Evolutionary conservation across 30 jellyfish, hydroid and myxozoan species (phyloP), one percentile per base, ranked within the genome.

Genomic region (Cassiopea andromeda): DNA sequence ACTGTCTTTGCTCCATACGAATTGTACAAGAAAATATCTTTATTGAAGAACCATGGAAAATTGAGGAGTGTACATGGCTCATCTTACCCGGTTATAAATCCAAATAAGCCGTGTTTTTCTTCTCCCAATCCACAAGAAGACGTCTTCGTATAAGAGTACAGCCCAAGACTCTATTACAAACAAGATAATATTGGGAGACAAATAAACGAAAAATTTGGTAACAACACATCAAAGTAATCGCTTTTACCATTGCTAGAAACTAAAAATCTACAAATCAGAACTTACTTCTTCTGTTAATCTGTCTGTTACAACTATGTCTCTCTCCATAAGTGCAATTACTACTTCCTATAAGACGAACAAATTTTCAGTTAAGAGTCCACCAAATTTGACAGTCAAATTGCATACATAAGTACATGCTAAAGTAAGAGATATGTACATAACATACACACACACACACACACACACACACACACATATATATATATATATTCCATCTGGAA

Each of bases 71-170:
- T 10, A 3, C 64, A 6, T 54, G 64, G 0, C 7, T 7, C 75
- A 2, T 80, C 97, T 68, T 47, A 89, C 98, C 98, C 98, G 59
- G 97, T 89, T 10, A 94, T 94, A 81, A 94, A 94, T 6, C 97
- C 98, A 78, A 94, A 90, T 44, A 49, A 57, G 19, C 82, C 83
- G 5, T 91, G 87, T 54, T 94, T 92, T 19, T 83, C 90, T 27
- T 94, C 97, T 46, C 94, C 90, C 47, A 94, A 60, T 1, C 97
- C 98, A 66, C 98, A 94, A 10, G 98, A 94, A 1, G 97, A 90
- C 2, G 98, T 94, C 60, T 94, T 97, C 2, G 98, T 94, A 77
- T 94, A 94, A 1, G 98, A 94, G 73, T 48, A 94, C 73, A 87
- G 82, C 10, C 87, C 90, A 71, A 89, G 46, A 1, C 78, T 66